Percentiles rank a stretch among this genome's conserved stretches.
Conservation (phyloP, 2,113 vertebrate species). For the Albula goreensis region DNA sequence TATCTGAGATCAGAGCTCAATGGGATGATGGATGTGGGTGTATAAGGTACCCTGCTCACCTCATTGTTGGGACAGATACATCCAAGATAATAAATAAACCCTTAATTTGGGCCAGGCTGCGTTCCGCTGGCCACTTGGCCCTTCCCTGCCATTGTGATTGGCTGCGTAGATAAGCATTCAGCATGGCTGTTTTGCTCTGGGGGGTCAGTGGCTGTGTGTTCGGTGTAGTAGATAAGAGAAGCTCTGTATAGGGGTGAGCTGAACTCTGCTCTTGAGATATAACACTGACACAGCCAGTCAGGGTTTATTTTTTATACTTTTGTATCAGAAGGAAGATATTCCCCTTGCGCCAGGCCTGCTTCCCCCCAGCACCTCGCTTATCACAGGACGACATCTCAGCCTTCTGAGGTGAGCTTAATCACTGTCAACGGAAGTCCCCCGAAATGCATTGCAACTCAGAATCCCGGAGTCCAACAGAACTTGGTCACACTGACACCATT, state of each 20-base stretch:
- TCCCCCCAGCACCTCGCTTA: not conserved
- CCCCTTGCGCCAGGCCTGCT: constrained; percentile 4
- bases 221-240: constrained; percentile 48
- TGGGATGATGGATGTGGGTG: not conserved
- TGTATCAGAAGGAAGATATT: constrained; percentile 26
- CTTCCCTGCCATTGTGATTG: not conserved
- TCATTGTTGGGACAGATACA: constrained; percentile 7
- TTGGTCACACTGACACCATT: not conserved
- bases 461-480: not conserved
- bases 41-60: not conserved
- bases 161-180: not conserved
- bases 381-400: not conserved
- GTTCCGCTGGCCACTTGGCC: not conserved
- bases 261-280: constrained; percentile 46
- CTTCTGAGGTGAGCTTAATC: not conserved
- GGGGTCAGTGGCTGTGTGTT: constrained; percentile 17
- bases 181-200: constrained; percentile 19
- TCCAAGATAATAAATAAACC: constrained; percentile 2
- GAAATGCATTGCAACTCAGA: not conserved
- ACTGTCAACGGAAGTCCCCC: not conserved
- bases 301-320: constrained; percentile 32
- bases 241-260: constrained; percentile 49
- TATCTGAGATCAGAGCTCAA: not conserved
- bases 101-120: not conserved
- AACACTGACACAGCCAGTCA: constrained; percentile 54